A percentile compares a stretch with the other conserved stretches of the same genome.
These are phyloP conservation scores for Basileuterus tristriatus DNA, from an alignment of 2,797 vertebrate genomes.

Conservation along the genomic window DNA sequence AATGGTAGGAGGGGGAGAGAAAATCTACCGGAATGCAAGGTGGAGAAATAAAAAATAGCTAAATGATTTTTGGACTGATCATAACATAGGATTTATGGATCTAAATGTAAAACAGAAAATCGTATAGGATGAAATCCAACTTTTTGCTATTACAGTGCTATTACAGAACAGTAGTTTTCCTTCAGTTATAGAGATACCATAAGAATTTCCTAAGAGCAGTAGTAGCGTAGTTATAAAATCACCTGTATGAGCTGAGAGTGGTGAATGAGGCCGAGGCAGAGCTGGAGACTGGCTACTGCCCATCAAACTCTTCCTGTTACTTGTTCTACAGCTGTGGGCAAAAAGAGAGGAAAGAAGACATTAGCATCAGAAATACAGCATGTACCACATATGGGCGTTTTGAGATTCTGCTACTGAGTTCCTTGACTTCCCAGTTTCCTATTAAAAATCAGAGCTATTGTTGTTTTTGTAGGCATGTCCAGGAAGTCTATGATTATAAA, in stretches of 20 bases:
- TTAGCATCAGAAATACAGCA: constrained; percentile 11
- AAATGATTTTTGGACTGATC: neutral
- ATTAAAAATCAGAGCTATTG: constrained; percentile 8
- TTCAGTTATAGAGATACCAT: neutral
- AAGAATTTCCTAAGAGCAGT: neutral
- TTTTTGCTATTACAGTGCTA: neutral
- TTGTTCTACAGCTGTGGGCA: constrained; percentile 91
- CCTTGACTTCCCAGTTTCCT: neutral
- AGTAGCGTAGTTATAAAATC: neutral
- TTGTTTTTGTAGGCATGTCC: neutral
- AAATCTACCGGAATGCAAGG: neutral
- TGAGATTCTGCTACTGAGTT: neutral
- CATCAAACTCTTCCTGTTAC: constrained; percentile 96
- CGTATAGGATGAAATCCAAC: neutral
- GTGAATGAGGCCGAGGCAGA: constrained; percentile 93
- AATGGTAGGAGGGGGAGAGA: neutral
- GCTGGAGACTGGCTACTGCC: constrained; percentile 91
- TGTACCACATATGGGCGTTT: neutral
- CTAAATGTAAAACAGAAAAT: neutral
- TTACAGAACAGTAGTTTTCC: neutral
- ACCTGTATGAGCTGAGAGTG: constrained; percentile 96
- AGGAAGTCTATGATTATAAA: neutral
- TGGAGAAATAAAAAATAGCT: neutral
- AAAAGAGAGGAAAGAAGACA: neutral
- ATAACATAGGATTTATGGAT: neutral